Evolutionary conservation across 2,888 invertebrate genomes (phyloP).

Genomic region (Cryptus viduatorius): DNA sequence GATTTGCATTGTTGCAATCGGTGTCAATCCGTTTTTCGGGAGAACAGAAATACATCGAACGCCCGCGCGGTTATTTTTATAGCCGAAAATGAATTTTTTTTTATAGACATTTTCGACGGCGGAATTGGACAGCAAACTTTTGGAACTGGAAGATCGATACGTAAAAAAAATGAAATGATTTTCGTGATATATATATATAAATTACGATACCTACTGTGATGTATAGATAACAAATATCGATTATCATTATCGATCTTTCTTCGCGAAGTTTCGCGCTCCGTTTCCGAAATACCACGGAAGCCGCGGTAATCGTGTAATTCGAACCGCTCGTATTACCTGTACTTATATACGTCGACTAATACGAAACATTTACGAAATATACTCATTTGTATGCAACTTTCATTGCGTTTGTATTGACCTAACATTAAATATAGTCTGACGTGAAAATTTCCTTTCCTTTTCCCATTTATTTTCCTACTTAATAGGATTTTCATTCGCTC

Average conservation of each 20-base stretch:
- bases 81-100: slow-evolving; percentile 12
- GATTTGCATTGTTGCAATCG: slow-evolving; percentile 49
- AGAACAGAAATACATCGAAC: neutral
- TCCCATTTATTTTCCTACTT: neutral
- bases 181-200: neutral
- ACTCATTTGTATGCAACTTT: slow-evolving; percentile 29
- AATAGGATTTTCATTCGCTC: neutral
- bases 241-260: slow-evolving; percentile 13
- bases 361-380: slow-evolving; percentile 29
- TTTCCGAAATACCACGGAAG: neutral
- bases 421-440: slow-evolving; percentile 73
- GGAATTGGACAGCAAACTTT: slow-evolving; percentile 79
- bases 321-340: neutral
- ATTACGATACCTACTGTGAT: neutral
- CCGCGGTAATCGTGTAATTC: slow-evolving; percentile 36
- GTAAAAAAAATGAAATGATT: slow-evolving; percentile 75
- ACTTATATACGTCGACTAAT: slow-evolving; percentile 27
- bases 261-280: neutral
- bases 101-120: slow-evolving; percentile 80
- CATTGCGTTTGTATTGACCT: slow-evolving; percentile 73
- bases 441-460: slow-evolving; percentile 45
- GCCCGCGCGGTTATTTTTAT: slow-evolving; percentile 8
- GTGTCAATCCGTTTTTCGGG: slow-evolving; percentile 51
- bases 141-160: slow-evolving; percentile 79
- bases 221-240: neutral